Percentiles rank a stretch among this genome's conserved stretches.
Conservation (phyloP, 2,888 invertebrate species). For the Eurytoma adleriae region DNA sequence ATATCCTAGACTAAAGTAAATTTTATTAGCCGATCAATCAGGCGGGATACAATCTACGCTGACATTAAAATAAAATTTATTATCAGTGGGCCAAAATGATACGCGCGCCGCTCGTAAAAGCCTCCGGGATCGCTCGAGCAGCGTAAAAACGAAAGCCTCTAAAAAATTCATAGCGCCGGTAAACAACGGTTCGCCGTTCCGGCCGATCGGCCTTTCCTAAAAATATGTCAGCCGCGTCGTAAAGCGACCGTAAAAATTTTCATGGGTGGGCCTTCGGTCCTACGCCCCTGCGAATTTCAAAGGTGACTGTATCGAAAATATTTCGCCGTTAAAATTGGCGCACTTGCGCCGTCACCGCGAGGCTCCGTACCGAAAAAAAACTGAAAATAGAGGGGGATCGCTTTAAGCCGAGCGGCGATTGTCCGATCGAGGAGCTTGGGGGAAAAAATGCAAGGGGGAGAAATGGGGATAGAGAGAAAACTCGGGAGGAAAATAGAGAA, state of each 20-base stretch:
- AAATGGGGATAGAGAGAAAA: slow-evolving; percentile 12
- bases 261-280: slow-evolving; percentile 1
- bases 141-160: neutral
- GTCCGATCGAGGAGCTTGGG: slow-evolving; percentile 6
- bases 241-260: slow-evolving; percentile 26
- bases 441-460: neutral
- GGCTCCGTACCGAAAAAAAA: neutral
- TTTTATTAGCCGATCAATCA: neutral
- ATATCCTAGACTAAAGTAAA: neutral
- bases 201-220: neutral
- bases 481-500: slow-evolving; percentile 30
- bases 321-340: neutral
- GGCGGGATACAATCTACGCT: too few species aligned
- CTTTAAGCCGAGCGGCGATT: neutral
- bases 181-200: neutral
- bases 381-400: slow-evolving; percentile 2
- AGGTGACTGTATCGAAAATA: slow-evolving; percentile 23
- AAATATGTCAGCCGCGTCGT: slow-evolving; percentile 9
- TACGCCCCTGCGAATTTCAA: neutral
- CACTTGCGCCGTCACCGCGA: neutral
- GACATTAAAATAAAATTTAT: too few species aligned
- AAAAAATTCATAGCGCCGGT: slow-evolving; percentile 33
- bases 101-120: slow-evolving; percentile 9
- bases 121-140: neutral
- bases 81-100: neutral